These are phyloP conservation scores for Drosophila greeni DNA, from an alignment of 2,888 invertebrate species.

Conservation along the genomic window DNA sequence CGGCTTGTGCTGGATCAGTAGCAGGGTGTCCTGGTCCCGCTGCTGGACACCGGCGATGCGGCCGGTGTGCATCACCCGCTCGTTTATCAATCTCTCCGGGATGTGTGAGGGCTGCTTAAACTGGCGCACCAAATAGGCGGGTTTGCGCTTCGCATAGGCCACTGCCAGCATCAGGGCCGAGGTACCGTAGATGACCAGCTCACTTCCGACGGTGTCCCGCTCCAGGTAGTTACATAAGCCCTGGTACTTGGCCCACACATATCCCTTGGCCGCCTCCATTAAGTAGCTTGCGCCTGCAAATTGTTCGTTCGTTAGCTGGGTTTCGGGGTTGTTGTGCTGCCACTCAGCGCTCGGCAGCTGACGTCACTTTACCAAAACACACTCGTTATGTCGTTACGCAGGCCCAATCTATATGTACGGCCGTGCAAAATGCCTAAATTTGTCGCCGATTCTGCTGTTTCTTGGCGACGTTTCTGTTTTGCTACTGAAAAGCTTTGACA, in stretches of 20 bases:
- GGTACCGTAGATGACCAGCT: conserved; percentile 71
- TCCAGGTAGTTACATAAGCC: conserved; percentile 75
- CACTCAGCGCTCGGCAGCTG: conserved; percentile 39
- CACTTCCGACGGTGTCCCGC: conserved; percentile 69
- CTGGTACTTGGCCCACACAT: conserved; percentile 62
- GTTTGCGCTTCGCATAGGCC: conserved; percentile 72
- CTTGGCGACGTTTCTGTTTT: conserved; percentile 38
- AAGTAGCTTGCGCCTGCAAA: conserved; percentile 56
- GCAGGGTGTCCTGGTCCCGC: conserved; percentile 69
- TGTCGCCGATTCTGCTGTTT: conserved; percentile 25
- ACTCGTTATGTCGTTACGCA: conserved; percentile 21
- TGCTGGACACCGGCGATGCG: conserved; percentile 68
- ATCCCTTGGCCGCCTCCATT: conserved; percentile 58
- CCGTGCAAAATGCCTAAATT: conserved; percentile 37
- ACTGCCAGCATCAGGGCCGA: conserved; percentile 69
- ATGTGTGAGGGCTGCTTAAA: conserved; percentile 75
- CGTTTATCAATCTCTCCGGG: conserved; percentile 73
- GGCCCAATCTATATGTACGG: conserved; percentile 37
- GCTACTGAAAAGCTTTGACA: conserved; percentile 50
- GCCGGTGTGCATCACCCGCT: conserved; percentile 74
- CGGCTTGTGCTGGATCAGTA: conserved; percentile 72
- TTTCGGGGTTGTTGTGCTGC: conserved; percentile 44
- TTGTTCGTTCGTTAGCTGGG: conserved; percentile 40
- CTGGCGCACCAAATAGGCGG: conserved; percentile 73
- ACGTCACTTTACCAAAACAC: conserved; percentile 68